Conservation (phyloP, 2,888 invertebrate species). For the Lasius platythorax region DNA sequence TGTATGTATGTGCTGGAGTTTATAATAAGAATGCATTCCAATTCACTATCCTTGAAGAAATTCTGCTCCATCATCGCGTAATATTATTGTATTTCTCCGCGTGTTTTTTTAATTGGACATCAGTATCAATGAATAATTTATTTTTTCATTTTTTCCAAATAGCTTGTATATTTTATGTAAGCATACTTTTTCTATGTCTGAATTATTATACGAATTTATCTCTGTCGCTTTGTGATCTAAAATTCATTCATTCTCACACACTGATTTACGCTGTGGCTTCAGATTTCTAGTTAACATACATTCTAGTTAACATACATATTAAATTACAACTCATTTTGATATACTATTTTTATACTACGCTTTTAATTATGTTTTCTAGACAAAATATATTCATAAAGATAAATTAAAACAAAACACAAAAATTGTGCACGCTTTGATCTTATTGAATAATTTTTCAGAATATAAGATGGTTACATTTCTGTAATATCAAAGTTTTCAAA, state of each 20-base stretch:
- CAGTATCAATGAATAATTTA: slow-evolving; percentile 24
- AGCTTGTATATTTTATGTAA: neutral
- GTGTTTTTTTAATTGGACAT: slow-evolving; percentile 25
- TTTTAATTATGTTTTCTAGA: neutral
- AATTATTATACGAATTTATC: slow-evolving; percentile 22
- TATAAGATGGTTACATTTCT: neutral
- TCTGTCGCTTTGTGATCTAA: neutral
- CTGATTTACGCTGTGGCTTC: neutral
- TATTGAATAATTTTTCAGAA: neutral
- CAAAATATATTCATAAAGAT: neutral
- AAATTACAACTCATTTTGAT: neutral
- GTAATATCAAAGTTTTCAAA: neutral
- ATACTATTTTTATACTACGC: neutral
- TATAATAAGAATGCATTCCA: slow-evolving; percentile 11
- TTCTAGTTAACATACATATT: neutral
- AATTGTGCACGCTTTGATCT: neutral
- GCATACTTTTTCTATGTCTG: neutral
- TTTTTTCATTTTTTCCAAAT: neutral
- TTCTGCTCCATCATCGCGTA: slow-evolving; percentile 14
- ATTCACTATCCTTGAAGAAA: neutral
- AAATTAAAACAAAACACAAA: neutral
- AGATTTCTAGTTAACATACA: neutral
- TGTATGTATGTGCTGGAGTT: slow-evolving; percentile 3
- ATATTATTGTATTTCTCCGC: slow-evolving; percentile 1
- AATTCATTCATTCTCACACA: neutral